phyloP scores from a whole-genome alignment of 2,797 vertebrate species.

The Leucoraja ocellata region DNA sequence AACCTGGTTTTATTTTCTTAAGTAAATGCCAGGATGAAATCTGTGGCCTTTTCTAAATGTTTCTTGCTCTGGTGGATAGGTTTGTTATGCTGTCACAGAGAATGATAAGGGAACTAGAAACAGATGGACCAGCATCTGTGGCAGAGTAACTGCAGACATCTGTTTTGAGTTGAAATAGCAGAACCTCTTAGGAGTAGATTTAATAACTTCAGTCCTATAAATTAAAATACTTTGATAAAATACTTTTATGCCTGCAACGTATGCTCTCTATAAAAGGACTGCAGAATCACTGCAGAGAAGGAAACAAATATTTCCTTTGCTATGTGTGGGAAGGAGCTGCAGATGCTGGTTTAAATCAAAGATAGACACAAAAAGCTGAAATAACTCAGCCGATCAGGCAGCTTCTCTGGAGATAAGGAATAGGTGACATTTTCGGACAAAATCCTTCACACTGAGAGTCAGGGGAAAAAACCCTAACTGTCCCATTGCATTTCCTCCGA shows the following conservation, averaged over 20 bases:
- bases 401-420: too few species aligned
- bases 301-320: background rate
- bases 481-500: too few species aligned
- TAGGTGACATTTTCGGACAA: too few species aligned
- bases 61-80: background rate
- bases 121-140: background rate
- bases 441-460: too few species aligned
- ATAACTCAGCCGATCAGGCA: too few species aligned
- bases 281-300: background rate
- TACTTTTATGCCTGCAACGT: background rate
- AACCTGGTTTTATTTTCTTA: background rate
- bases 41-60: background rate
- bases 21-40: background rate
- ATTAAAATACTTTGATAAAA: background rate
- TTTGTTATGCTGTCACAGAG: too few species aligned
- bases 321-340: background rate
- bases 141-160: background rate
- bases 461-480: too few species aligned
- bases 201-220: background rate
- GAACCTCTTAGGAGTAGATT: background rate
- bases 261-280: background rate
- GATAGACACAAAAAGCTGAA: too few species aligned
- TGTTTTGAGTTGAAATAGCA: background rate
- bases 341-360: too few species aligned
- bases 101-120: background rate